Evolutionary conservation across 2,888 invertebrate species (phyloP), one percentile per base, ranked within the genome.

Genomic region (Xanthorhoe designata): DNA sequence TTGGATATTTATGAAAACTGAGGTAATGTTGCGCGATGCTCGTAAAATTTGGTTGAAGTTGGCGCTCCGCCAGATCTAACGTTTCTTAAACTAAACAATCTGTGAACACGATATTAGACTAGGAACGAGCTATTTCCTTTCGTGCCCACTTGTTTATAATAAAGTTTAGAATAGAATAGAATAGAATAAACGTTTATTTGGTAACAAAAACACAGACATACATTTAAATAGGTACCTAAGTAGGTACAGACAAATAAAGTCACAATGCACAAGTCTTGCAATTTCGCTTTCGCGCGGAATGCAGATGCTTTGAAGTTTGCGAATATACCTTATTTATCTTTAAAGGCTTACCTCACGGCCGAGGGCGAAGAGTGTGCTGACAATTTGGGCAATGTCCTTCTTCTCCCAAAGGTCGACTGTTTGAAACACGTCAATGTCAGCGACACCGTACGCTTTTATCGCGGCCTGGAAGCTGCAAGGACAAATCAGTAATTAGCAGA

Each of bases 331-430:
- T 42, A 13, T 13, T 9, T 13, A 42, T 42, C 13, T 42, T 42
- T 9, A 35, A 10, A 42, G 51, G 19, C 55, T 59, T 90, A 97
- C 97, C 94, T 96, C 95, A 86, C 98, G 96, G 79, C 98, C 98
- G 78, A 98, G 94, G 64, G 97, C 96, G 88, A 96, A 98, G 70
- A 98, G 94, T 76, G 97, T 97, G 90, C 96, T 97, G 85, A 97
- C 96, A 61, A 98, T 97, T 89, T 96, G 96, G 19, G 96, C 95
- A 81, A 98, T 97, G 90, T 98, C 98, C 90, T 97, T 98, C 95
- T 97, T 97, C 89, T 99, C 99, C 95, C 96, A 99, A 59, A 99
- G 95, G 88, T 99, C 99, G 57, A 98, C 98, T 5, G 99, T 99
- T 93, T 99, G 98, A 96, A 99, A 99, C 61, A 98, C 96, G 89